Evolutionary conservation across 1,140 invertebrate species (phyloP), one percentile per base, ranked within the genome.

Genomic region (Proctacanthus coquilletti): DNA sequence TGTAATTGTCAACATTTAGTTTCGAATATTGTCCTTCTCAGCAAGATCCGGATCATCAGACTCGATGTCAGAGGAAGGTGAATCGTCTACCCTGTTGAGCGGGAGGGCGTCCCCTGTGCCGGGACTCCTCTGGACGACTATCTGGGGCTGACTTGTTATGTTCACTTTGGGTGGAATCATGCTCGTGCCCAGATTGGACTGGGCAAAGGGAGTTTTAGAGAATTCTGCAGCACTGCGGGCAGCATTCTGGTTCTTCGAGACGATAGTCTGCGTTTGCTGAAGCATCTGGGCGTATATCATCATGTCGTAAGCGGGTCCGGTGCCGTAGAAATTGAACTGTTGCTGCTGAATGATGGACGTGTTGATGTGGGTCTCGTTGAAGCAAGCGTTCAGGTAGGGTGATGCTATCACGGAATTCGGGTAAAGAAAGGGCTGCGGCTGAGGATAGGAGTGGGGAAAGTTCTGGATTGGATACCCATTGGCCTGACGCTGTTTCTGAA

Each of bases 241-340:
- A 27, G 8, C 23, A 8, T 9, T 8, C 8, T 13, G 23, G 13
- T 27, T 27, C 13, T 13, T 8, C 8, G 23, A 8, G 8, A 27
- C 23, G 13, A 27, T 13, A 27, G 23, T 27, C 23, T 27, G 23
- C 13, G 23, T 27, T 18, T 44, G 43, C 20, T 44, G 43, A 23
- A 44, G 17, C 40, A 44, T 39, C 17, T 44, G 43, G 11, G 39
- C 40, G 17, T 42, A 44, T 2, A 44, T 19, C 3, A 44, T 8
- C 8, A 38, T 29, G 31, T 44, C 43, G 17, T 44, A 42, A 19
- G 39, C 36, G n/a, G n/a, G n/a, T 9, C 40, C 40, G 5, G 15
- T 25, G 23, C 17, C 17, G 27, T n/a, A 18, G 3, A 11, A 4
- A n/a, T 18, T 14, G n/a, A 21, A 36, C 18, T 36, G 21, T 2